Conservation (phyloP, 2,888 invertebrate genomes). For the Xiphydria camelus region DNA sequence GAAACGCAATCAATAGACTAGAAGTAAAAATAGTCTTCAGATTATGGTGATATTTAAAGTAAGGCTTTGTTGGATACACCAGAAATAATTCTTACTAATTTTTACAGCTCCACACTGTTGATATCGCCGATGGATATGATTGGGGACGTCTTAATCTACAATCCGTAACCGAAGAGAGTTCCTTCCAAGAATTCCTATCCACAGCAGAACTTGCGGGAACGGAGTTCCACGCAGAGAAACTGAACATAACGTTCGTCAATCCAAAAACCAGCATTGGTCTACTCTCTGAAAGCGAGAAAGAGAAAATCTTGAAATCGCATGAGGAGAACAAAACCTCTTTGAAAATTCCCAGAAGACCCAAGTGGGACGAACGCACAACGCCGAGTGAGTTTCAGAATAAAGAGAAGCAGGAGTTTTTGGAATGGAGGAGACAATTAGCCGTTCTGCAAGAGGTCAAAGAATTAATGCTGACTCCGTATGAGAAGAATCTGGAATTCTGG, state of each 20-base stretch:
- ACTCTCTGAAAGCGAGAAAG: slow-evolving; percentile 65
- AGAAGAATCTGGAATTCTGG: slow-evolving; percentile 98
- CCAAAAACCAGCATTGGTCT: slow-evolving; percentile 65
- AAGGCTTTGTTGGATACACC: neutral
- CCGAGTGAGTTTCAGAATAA: slow-evolving; percentile 77
- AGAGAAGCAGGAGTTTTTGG: slow-evolving; percentile 84
- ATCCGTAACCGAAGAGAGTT: slow-evolving; percentile 94
- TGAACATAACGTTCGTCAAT: slow-evolving; percentile 79
- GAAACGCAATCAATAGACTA: too few relatives aligned
- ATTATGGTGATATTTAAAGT: neutral
- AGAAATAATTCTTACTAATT: neutral
- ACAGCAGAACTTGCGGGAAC: slow-evolving; percentile 94
- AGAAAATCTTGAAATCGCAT: slow-evolving; percentile 61
- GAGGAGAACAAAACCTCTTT: slow-evolving; percentile 66
- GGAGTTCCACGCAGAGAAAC: slow-evolving; percentile 90
- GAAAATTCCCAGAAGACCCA: slow-evolving; percentile 85
- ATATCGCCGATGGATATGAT: slow-evolving; percentile 87
- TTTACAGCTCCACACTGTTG: slow-evolving; percentile 77
- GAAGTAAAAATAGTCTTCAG: neutral
- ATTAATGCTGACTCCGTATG: slow-evolving; percentile 91
- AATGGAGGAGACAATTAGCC: slow-evolving; percentile 87
- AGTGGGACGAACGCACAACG: slow-evolving; percentile 75
- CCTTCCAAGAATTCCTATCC: slow-evolving; percentile 92
- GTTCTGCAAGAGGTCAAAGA: slow-evolving; percentile 77
- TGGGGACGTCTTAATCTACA: slow-evolving; percentile 89